Base-by-base conservation (phyloP, 2,113 vertebrate genomes). In the Nematolebias whitei region DNA sequence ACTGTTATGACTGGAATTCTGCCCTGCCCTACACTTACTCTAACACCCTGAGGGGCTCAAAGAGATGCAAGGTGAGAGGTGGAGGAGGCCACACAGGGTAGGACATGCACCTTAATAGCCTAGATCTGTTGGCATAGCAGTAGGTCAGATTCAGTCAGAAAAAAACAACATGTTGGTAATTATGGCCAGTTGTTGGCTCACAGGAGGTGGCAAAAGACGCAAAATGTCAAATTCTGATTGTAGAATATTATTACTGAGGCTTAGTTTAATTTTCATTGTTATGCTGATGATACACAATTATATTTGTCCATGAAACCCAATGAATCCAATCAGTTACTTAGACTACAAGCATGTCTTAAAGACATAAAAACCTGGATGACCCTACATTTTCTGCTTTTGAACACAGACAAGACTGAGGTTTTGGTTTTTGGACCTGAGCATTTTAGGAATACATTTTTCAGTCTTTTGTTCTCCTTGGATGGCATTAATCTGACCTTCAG, bases 1-100 rank as follows among this genome's bases (percentile, higher is more conserved):
- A 45, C 56, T 79, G 79, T 87, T 82, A 81, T 71, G 78, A 74
- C 76, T 71, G 87, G 86, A 85, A 89, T 85, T 80, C 62, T 62
- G 84, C 77, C 74, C 85, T 76, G 79, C 86, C 84, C 78, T 71
- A 44, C 35, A 62, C 23, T 66, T 44, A 53, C 52, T 62, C 32
- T n/a, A 48, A 75, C 49, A 68, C 22, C 79, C 73, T 54, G 1
- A 5, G 41, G 59, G 83, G 47, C 71, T 63, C 63, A 71, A 66
- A 62, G 29, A 64, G 12, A 68, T 6, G 58, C 12, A 0, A 45
- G 20, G 55, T 58, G 78, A 40, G 71, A 78, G 78, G 57, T 62
- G 48, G 49, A 38, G 35, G 8, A 67, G 22, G 32, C 12, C 13
- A 22, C 23, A 20, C 13, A 38, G 61, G 47, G 63, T 16, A 51